A percentile compares a stretch with the other conserved stretches of the same genome.
Conservation (phyloP, 2,113 vertebrate species). For the Mormoops blainvillei region DNA sequence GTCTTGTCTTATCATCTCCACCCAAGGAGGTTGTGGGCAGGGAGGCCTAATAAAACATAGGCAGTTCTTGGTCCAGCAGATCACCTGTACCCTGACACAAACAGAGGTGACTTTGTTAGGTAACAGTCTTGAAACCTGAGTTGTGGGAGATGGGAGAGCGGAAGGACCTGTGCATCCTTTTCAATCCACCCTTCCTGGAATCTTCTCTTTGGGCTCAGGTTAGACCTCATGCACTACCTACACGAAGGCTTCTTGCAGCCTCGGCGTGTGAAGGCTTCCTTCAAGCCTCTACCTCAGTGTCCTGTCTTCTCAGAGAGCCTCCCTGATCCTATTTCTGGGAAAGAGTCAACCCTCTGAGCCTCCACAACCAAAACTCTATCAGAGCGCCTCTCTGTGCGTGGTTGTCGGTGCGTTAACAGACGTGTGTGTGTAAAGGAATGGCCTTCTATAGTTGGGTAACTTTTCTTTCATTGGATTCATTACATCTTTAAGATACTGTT, state of each 20-base stretch:
- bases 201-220: neutral
- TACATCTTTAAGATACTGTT: neutral
- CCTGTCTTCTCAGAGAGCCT: neutral
- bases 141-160: accelerated
- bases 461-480: neutral
- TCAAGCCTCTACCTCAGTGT: neutral
- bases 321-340: neutral
- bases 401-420: neutral
- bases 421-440: neutral
- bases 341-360: neutral
- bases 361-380: neutral
- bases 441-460: neutral
- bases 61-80: neutral
- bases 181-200: neutral
- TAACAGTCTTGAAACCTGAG: neutral
- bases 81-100: neutral
- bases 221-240: neutral
- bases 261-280: neutral
- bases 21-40: neutral
- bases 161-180: neutral
- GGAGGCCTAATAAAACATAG: neutral
- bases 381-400: neutral
- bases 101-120: neutral
- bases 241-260: neutral
- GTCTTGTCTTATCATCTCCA: neutral